Conservation (phyloP, 2,113 vertebrate genomes). For the Varanus komodoensis region DNA sequence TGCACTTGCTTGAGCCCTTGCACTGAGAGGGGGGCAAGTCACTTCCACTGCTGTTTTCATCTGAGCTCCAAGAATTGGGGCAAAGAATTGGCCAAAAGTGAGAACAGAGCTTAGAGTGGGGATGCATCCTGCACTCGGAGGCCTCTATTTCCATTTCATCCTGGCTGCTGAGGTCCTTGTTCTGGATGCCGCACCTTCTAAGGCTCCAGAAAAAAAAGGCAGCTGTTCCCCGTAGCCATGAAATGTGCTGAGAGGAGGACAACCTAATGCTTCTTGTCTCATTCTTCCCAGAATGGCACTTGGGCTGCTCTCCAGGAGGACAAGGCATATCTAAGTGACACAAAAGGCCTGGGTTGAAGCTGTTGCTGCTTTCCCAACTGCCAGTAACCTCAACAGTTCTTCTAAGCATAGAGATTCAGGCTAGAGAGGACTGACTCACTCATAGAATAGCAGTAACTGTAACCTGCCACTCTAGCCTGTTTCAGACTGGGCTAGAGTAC, state of each 20-base stretch:
- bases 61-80: not conserved
- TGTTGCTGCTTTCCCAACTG: constrained; percentile 28
- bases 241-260: not conserved
- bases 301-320: not conserved
- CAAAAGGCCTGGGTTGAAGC: not conserved
- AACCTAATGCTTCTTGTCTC: not conserved
- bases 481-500: no score
- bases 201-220: not conserved
- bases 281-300: not conserved
- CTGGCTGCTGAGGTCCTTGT: not conserved
- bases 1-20: not conserved
- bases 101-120: not conserved
- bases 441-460: no score
- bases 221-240: not conserved
- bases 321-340: not conserved
- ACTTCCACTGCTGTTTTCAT: not conserved
- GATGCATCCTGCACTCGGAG: not conserved
- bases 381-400: not conserved
- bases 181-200: not conserved
- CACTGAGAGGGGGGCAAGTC: not conserved
- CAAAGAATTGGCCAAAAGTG: not conserved
- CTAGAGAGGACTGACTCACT: not conserved
- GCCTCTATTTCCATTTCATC: not conserved
- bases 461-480: not conserved
- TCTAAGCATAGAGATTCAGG: constrained; percentile 21